Conservation (phyloP, 2,888 invertebrate species). For the Parthenolecanium corni region DNA sequence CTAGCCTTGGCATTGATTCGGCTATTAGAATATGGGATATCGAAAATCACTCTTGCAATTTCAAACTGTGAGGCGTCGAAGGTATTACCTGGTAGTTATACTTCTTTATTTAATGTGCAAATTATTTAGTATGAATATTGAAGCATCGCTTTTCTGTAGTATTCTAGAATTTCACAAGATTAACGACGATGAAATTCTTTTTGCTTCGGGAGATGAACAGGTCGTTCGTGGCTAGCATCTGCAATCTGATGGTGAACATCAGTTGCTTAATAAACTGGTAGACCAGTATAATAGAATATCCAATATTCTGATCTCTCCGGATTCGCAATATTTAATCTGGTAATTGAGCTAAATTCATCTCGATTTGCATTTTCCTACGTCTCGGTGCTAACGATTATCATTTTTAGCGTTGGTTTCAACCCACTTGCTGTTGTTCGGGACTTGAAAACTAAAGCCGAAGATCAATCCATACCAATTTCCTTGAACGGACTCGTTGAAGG, state of each 20-base stretch:
- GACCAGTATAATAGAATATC: slow-evolving; percentile 85
- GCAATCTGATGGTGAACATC: slow-evolving; percentile 42
- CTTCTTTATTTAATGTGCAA: slow-evolving; percentile 2
- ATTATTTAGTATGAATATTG: neutral
- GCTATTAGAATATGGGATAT: slow-evolving; percentile 78
- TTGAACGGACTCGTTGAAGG: slow-evolving; percentile 46
- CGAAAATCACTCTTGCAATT: slow-evolving; percentile 62
- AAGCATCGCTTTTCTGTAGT: neutral
- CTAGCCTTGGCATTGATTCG: slow-evolving; percentile 77
- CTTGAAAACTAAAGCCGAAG: slow-evolving; percentile 48
- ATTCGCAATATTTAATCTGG: slow-evolving; percentile 52
- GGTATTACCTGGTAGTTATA: slow-evolving; percentile 56
- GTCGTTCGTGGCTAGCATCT: slow-evolving; percentile 70
- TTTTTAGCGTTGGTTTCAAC: too few species aligned
- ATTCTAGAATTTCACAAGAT: slow-evolving; percentile 15
- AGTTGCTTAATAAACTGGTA: slow-evolving; percentile 42
- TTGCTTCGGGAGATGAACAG: slow-evolving; percentile 75
- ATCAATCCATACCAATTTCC: slow-evolving; percentile 70
- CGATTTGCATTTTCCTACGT: too few species aligned
- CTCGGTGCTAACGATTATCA: too few species aligned
- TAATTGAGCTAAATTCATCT: slow-evolving; percentile 32
- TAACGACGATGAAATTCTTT: slow-evolving; percentile 22
- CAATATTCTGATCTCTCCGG: slow-evolving; percentile 55
- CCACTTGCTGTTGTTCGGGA: slow-evolving; percentile 59
- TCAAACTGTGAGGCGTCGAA: slow-evolving; percentile 62